These are phyloP conservation scores for Mesoligia furuncula DNA, from an alignment of 2,888 invertebrate species.

Conservation along the genomic window DNA sequence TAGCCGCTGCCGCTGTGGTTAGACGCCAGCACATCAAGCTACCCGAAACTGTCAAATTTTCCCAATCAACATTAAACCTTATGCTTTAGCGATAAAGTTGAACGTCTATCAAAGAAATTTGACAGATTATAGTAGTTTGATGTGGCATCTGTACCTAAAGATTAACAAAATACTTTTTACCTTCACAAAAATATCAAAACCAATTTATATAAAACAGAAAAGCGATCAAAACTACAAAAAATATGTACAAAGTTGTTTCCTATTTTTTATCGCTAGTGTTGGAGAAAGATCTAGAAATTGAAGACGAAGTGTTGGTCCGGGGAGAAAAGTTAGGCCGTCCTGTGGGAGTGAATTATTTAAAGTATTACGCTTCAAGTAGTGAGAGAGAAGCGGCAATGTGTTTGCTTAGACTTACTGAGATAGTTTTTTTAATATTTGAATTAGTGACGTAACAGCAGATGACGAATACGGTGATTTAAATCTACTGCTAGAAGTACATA, in stretches of 20 bases:
- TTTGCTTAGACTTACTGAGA: conserved; percentile 11
- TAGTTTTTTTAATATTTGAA: background rate
- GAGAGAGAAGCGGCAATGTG: background rate
- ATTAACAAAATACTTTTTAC: background rate
- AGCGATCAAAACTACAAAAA: conserved; percentile 13
- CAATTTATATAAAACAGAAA: conserved; percentile 16
- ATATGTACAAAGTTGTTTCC: conserved; percentile 5
- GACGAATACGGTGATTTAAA: background rate
- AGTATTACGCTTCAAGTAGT: conserved; percentile 21
- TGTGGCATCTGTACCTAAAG: background rate
- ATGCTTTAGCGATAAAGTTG: too few species aligned
- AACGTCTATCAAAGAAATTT: too few species aligned
- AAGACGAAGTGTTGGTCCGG: conserved; percentile 14
- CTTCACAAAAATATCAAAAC: background rate
- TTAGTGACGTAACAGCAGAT: background rate
- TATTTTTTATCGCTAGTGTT: conserved; percentile 15
- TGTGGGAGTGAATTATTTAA: conserved; percentile 45
- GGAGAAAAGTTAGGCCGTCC: conserved; percentile 13
- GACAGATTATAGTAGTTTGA: too few species aligned
- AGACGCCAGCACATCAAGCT: too few species aligned
- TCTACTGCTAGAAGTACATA: background rate
- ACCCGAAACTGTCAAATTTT: too few species aligned
- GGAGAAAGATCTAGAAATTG: conserved; percentile 19
- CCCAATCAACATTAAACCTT: too few species aligned
- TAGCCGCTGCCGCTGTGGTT: background rate